Evolutionary conservation across 2,888 invertebrate genomes (phyloP).

Genomic region (Chirona hameri): DNA sequence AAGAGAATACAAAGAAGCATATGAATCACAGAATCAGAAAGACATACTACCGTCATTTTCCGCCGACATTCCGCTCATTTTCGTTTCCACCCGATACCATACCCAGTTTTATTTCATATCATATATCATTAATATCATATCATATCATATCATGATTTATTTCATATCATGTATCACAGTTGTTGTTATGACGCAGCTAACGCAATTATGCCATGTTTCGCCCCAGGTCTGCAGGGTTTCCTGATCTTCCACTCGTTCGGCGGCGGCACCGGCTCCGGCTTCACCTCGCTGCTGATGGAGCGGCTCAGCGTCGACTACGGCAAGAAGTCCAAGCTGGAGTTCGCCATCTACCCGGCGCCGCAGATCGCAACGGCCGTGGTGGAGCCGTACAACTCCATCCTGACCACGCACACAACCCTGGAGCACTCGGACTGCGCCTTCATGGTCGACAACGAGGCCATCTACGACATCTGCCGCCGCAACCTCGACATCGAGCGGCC

Average conservation of each 20-base stretch:
- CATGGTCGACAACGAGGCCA: constrained; percentile 56
- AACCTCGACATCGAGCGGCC: constrained; percentile 79
- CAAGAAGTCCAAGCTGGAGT: constrained; percentile 83
- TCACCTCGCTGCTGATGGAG: constrained; percentile 83
- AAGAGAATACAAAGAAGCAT: too few species aligned
- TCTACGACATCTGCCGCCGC: constrained; percentile 84
- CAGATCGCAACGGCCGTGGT: constrained; percentile 53
- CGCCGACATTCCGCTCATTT: too few species aligned
- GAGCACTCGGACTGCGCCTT: constrained; percentile 56
- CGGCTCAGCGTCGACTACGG: constrained; percentile 75
- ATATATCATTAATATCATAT: too few species aligned
- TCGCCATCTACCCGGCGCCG: constrained; percentile 85
- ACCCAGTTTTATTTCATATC: too few species aligned
- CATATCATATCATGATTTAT: too few species aligned
- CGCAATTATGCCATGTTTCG: neutral
- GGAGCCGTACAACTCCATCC: constrained; percentile 56
- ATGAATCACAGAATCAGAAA: too few species aligned
- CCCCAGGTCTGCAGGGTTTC: constrained; percentile 65
- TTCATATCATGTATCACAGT: too few species aligned
- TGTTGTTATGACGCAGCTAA: too few species aligned
- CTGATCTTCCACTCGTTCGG: constrained; percentile 85
- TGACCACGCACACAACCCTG: constrained; percentile 55
- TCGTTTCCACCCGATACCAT: too few species aligned
- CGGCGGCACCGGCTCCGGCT: constrained; percentile 83
- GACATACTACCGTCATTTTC: too few species aligned